These are phyloP conservation scores for Xiphorhynchus elegans DNA, from an alignment of 2,113 vertebrate genomes.

Conservation along the genomic window DNA sequence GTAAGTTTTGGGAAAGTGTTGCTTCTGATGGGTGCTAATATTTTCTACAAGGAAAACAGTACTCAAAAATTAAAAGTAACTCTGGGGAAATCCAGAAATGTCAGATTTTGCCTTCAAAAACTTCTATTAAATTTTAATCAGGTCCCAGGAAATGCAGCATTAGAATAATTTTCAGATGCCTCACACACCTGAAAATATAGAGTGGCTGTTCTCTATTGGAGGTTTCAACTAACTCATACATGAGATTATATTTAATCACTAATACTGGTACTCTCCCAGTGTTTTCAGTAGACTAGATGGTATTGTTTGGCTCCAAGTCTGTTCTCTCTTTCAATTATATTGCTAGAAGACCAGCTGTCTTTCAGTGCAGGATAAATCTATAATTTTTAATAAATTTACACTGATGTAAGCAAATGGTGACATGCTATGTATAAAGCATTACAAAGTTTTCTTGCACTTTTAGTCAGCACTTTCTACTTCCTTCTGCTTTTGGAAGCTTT, in stretches of 20 bases:
- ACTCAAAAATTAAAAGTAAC: neutral
- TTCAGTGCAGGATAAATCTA: neutral
- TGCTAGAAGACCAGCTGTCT: neutral
- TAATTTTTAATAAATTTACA: neutral
- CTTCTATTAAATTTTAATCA: neutral
- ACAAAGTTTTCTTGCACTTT: neutral
- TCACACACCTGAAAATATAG: neutral
- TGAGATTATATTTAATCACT: neutral
- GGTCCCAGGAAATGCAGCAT: neutral
- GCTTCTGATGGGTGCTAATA: neutral
- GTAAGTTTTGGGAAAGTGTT: neutral
- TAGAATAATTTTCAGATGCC: neutral
- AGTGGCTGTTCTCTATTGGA: neutral
- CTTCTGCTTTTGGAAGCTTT: neutral
- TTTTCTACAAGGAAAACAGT: neutral
- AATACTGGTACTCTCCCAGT: neutral
- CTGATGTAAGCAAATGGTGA: neutral
- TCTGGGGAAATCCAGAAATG: neutral
- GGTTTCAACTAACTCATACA: neutral
- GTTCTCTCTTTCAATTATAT: neutral
- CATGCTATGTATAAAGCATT: neutral
- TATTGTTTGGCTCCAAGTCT: neutral
- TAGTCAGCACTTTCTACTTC: neutral
- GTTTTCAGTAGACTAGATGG: neutral
- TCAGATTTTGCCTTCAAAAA: neutral